Evolutionary conservation across 2,113 vertebrate species (phyloP).

Genomic region (Sorex araneus): DNA sequence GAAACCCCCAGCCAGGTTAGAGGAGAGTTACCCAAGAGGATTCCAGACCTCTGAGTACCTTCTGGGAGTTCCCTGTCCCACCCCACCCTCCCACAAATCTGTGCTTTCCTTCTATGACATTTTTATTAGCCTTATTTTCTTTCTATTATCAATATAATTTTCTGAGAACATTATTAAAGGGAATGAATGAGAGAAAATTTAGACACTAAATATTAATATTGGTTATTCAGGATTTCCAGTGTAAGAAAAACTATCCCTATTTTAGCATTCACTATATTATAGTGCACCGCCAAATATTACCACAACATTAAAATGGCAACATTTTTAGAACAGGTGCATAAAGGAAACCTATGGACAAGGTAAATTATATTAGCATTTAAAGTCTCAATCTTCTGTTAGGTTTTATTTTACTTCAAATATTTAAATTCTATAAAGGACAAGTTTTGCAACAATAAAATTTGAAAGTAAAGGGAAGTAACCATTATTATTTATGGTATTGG

Average conservation of each 20-base stretch:
- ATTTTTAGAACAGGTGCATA: background rate
- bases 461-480: background rate
- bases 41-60: no score
- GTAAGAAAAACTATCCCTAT: background rate
- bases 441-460: constrained; percentile 17
- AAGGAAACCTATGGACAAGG: background rate
- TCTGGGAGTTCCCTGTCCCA: no score
- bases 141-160: background rate
- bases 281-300: background rate
- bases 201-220: background rate
- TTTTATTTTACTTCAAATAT: background rate
- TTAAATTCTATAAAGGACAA: background rate
- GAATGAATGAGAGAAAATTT: background rate
- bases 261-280: constrained; percentile 4
- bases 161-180: background rate
- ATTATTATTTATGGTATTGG: no score
- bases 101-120: constrained; percentile 30
- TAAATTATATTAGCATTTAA: constrained; percentile 26
- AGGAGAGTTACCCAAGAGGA: no score
- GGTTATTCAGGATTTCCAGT: background rate
- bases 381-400: background rate
- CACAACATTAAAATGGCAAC: constrained; percentile 26
- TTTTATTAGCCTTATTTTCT: constrained; percentile 37
- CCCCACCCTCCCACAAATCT: no score
- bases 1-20: no score